Evolutionary conservation across 2,888 invertebrate genomes (phyloP).

Genomic region (Sphaerolaimus hirsutus): DNA sequence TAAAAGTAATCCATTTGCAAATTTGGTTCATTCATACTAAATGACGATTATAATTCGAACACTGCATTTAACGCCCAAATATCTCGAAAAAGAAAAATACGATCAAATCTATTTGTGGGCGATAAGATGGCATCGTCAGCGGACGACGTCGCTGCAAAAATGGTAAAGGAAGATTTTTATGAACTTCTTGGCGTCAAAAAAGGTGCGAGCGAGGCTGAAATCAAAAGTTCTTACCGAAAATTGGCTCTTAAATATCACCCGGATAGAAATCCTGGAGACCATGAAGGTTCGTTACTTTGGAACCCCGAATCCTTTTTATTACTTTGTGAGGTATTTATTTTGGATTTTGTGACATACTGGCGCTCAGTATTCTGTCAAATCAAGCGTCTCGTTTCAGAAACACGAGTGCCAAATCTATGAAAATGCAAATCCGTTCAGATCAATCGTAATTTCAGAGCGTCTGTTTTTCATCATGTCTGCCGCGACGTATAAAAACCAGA

Average conservation of each 20-base stretch:
- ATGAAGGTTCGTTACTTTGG: conserved; percentile 10
- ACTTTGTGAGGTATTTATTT: background rate
- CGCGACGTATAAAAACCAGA: no score
- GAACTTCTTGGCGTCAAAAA: conserved; percentile 20
- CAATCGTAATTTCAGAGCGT: no score
- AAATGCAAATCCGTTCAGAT: no score
- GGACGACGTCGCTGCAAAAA: conserved; percentile 1
- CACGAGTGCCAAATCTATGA: background rate
- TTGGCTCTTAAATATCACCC: conserved; percentile 13
- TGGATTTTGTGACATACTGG: background rate
- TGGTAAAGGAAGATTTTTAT: conserved; percentile 17
- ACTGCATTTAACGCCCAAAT: no score
- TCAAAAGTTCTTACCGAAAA: conserved; percentile 22
- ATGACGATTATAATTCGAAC: no score
- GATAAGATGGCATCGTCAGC: background rate
- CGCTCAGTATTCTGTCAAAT: background rate
- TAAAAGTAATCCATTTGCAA: no score
- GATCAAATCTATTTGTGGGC: no score
- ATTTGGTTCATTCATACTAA: no score
- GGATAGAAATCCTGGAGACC: conserved; percentile 19
- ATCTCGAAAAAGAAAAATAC: no score
- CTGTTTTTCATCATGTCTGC: no score
- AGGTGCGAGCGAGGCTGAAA: conserved; percentile 20
- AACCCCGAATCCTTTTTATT: no score
- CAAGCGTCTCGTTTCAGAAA: no score